Evolutionary conservation across 2,888 invertebrate species (phyloP).

Genomic region (Macrostomum cliftonense): DNA sequence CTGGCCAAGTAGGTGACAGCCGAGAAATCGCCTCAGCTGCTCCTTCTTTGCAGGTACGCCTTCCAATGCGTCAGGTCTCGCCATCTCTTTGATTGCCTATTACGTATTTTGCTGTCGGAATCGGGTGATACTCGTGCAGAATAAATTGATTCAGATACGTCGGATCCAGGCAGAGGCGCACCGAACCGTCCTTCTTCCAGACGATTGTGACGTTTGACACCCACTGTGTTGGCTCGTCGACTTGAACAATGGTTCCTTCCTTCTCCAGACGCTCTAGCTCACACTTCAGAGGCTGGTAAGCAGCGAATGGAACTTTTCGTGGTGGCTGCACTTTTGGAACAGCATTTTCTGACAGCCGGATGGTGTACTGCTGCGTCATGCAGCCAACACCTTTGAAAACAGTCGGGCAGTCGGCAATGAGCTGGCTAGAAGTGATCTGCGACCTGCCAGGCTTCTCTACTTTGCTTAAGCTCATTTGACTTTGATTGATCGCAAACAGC

Average conservation of each 20-base stretch:
- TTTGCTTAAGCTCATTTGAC: too few relatives aligned
- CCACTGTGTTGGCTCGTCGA: constrained; percentile 15
- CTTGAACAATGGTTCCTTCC: constrained; percentile 9
- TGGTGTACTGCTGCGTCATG: too few relatives aligned
- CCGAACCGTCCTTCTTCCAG: constrained; percentile 12
- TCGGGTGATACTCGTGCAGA: constrained; percentile 9
- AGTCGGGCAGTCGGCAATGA: too few relatives aligned
- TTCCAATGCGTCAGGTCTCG: too few relatives aligned
- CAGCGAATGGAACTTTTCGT: constrained; percentile 8
- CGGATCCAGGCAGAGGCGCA: constrained; percentile 12
- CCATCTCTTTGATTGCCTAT: too few relatives aligned
- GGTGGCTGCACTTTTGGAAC: constrained; percentile 7
- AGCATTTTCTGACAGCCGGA: neutral
- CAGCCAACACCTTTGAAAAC: too few relatives aligned
- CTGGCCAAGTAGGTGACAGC: constrained; percentile 1
- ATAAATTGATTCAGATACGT: constrained; percentile 10
- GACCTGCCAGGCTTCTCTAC: too few relatives aligned
- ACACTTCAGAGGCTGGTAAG: constrained; percentile 4
- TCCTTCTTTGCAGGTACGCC: constrained; percentile 9
- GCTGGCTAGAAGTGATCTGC: too few relatives aligned
- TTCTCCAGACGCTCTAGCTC: constrained; percentile 9
- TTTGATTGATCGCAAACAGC: too few relatives aligned
- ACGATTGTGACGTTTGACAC: constrained; percentile 13
- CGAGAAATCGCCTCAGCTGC: constrained; percentile 12
- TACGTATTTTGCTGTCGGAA: constrained; percentile 12